Percentiles rank a stretch among this genome's conserved stretches.
Evolutionary conservation across 2,888 invertebrate genomes (phyloP).

Genomic region (Hermaeophaga mercurialis): DNA sequence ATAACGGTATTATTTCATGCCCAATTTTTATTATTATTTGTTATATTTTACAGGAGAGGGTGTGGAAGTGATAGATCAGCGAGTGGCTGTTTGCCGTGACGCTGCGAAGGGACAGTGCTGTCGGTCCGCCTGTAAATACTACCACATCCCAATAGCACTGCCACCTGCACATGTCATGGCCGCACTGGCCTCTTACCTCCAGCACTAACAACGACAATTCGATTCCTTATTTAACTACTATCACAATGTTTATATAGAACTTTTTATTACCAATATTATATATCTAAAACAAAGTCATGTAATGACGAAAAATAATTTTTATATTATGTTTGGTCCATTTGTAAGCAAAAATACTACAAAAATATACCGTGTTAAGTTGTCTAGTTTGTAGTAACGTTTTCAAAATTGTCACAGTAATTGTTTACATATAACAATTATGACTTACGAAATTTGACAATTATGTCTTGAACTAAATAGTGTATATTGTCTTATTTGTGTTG

Average conservation of each 20-base stretch:
- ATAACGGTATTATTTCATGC: too few relatives aligned
- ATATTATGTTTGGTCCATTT: slow-evolving; percentile 37
- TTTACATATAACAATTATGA: too few relatives aligned
- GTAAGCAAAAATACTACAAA: slow-evolving; percentile 4
- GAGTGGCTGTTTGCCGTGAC: slow-evolving; percentile 95
- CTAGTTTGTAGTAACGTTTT: too few relatives aligned
- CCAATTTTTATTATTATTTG: too few relatives aligned
- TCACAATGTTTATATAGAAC: slow-evolving; percentile 56
- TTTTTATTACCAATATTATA: slow-evolving; percentile 55
- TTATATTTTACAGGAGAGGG: slow-evolving; percentile 77
- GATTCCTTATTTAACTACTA: slow-evolving; percentile 45
- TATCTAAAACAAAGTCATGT: slow-evolving; percentile 53
- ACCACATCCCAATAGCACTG: slow-evolving; percentile 92
- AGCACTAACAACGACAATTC: slow-evolving; percentile 54
- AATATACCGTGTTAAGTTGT: too few relatives aligned
- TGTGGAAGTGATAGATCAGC: slow-evolving; percentile 94
- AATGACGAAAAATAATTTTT: slow-evolving; percentile 56
- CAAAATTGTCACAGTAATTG: too few relatives aligned
- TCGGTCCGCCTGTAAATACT: slow-evolving; percentile 95
- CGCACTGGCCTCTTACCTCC: slow-evolving; percentile 61
- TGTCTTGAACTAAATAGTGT: neutral
- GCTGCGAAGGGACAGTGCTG: slow-evolving; percentile 92
- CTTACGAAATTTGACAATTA: too few relatives aligned
- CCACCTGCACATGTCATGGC: slow-evolving; percentile 82
- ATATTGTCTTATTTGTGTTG: neutral